These are phyloP conservation scores for Platycheirus rosarum DNA, from an alignment of 2,888 invertebrate species.

Conservation along the genomic window DNA sequence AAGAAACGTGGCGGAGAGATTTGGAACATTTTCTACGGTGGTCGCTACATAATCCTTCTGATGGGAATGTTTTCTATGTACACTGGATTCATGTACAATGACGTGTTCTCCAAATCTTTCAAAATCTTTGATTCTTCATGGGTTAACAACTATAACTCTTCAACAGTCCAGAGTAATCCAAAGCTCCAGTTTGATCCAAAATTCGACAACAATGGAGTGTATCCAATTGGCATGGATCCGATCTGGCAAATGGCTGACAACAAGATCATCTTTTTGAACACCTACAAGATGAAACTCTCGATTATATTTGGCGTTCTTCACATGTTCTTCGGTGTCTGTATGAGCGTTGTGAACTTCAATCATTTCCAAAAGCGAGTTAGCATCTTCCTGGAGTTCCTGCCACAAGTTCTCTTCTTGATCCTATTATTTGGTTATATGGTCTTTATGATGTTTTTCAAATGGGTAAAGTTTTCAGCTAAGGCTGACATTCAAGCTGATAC, in stretches of 20 bases:
- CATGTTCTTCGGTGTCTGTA: constrained; percentile 96
- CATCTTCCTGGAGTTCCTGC: constrained; percentile 93
- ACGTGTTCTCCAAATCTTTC: constrained; percentile 96
- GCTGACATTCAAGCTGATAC: constrained; percentile 77
- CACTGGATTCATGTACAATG: constrained; percentile 98
- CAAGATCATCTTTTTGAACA: constrained; percentile 96
- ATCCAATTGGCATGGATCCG: constrained; percentile 92
- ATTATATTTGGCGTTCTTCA: constrained; percentile 96
- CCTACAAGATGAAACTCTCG: constrained; percentile 98
- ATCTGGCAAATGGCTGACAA: constrained; percentile 91
- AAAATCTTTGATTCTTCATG: constrained; percentile 97
- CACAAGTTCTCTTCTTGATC: constrained; percentile 94
- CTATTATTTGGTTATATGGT: constrained; percentile 96
- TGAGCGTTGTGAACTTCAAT: constrained; percentile 90
- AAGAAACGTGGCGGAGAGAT: constrained; percentile 92
- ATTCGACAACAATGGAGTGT: constrained; percentile 83
- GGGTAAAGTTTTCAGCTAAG: constrained; percentile 87
- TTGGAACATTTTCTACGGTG: constrained; percentile 98
- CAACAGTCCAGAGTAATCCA: constrained; percentile 83
- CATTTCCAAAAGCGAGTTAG: constrained; percentile 87
- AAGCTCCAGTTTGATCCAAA: constrained; percentile 86
- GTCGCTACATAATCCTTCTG: constrained; percentile 97
- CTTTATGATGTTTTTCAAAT: constrained; percentile 95
- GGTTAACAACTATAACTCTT: constrained; percentile 85
- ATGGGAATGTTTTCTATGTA: constrained; percentile 99